Evolutionary conservation across 2,797 vertebrate species (phyloP), one percentile per base, ranked within the genome.

Genomic region (Choloepus didactylus): DNA sequence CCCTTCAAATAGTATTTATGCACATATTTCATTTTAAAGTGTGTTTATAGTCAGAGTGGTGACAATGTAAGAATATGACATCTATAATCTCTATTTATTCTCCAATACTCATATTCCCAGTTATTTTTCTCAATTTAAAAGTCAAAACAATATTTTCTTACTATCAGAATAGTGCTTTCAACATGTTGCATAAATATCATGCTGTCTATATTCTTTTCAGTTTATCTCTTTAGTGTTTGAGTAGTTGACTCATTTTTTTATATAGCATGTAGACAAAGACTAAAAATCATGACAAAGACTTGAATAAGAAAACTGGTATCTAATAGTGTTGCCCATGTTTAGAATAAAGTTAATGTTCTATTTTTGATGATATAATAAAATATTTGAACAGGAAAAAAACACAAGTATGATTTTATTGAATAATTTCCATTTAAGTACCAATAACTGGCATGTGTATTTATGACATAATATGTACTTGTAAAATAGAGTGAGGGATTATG

Each of bases 111-210:
- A 94, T 0, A 6, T n/a, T 67, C 64, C 29, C 6, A 91, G 19
- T 62, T 96, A 91, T 5, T 72, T 12, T 85, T 95, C 35, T 97
- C 25, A 27, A 29, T 96, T 97, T 67, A 51, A 35, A 96, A 96
- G 59, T 95, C 76, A 96, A 97, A 97, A 69, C 72, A 97, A 62
- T 18, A 72, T 80, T 88, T 97, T 95, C 14, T 93, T 93, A 89
- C 29, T 92, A 46, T 56, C 25, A 84, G 2, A 9, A 41, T 5
- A 60, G 35, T 92, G n/a, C 23, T 60, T 95, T 87, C 80, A 92
- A 87, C 51, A 49, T n/a, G 23, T 7, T 83, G 15, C 64, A 72
- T 95, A 67, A 72, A 96, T 97, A 95, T 80, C 77, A 89, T 83
- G 19, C 23, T 76, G 41, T 54, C 90, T 97, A 19, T 44, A 35